Evolutionary conservation across 2,113 vertebrate species (phyloP), one percentile per base, ranked within the genome.

Genomic region (Anser cygnoides): DNA sequence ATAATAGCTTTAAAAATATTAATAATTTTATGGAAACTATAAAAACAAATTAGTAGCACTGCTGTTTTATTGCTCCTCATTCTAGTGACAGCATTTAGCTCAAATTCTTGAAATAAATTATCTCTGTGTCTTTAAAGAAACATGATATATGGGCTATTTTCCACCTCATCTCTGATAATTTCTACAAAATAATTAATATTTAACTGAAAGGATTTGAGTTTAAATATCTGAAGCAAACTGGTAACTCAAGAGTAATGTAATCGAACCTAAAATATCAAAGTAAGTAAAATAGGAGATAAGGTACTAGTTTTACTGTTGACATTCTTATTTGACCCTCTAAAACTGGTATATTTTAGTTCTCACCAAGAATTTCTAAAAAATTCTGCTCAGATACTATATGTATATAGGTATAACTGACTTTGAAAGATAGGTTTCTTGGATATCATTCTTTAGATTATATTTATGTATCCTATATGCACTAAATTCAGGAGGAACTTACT

Each of bases 401-500:
- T 39, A 54, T 19, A 4, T 7, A 16, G 5, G 33, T 8, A 46
- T 2, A 67, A 58, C 23, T 72, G 65, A 15, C 37, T 19, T 44
- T 19, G 50, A 43, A 84, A 43, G 52, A n/a, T 22, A 59, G n/a
- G 29, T 17, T 62, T 39, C 61, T 26, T 25, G 8, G 61, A 12
- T 18, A 29, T 41, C 62, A 50, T 57, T 82, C 46, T 44, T 2
- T 22, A 39, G 43, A 29, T 44, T 18, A 29, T 37, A 3, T 20
- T 33, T 41, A 16, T 23, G 6, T 7, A 2, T 18, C 8, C 68
- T 49, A 22, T 1, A 3, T 5, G 29, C n/a, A 39, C 0, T 10
- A 55, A 29, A 28, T 33, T 33, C 57, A 26, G 68, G 43, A 85
- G 25, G 82, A 94, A 98, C 99, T 99, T 97, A 99, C 99, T 98